Percentiles rank a stretch among this genome's conserved stretches.
These are phyloP conservation scores for Melanotaenia parkinsoni DNA, from an alignment of 2,797 vertebrate genomes.

Conservation along the genomic window DNA sequence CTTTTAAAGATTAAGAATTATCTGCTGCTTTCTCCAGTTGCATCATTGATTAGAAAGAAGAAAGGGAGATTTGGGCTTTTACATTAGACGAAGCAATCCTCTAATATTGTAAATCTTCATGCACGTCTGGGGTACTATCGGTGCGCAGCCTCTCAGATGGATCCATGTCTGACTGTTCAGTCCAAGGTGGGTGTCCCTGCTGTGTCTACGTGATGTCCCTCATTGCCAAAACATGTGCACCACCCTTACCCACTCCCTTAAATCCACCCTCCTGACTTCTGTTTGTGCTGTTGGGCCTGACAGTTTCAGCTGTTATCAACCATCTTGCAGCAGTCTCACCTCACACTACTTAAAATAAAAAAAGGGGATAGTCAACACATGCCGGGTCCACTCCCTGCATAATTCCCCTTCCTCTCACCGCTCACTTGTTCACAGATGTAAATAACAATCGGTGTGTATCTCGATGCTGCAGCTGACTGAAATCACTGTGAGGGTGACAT, in stretches of 20 bases:
- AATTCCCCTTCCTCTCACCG: neutral
- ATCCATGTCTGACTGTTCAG: neutral
- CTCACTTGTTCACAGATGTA: neutral
- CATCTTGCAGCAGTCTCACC: constrained; percentile 13
- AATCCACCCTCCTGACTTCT: constrained; percentile 24
- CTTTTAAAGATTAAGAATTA: too few species aligned
- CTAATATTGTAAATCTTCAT: neutral
- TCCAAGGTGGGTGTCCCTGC: constrained; percentile 18
- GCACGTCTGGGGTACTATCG: too few species aligned
- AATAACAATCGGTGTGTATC: neutral
- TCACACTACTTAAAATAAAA: neutral
- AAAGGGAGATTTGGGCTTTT: too few species aligned
- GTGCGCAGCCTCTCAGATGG: neutral
- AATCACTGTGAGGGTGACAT: constrained; percentile 1
- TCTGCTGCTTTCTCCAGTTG: too few species aligned
- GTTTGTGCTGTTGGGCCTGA: constrained; percentile 21
- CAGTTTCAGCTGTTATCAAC: constrained; percentile 60
- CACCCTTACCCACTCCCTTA: constrained; percentile 10
- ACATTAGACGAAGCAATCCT: neutral
- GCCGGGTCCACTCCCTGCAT: constrained; percentile 1
- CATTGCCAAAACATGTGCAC: constrained; percentile 46
- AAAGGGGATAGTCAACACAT: constrained; percentile 4
- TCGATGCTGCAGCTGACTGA: constrained; percentile 43
- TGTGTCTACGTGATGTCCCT: constrained; percentile 40
- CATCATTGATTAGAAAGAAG: too few species aligned